phyloP scores from a whole-genome alignment of 1,140 invertebrate genomes.

The Aradophagus sp. region DNA sequence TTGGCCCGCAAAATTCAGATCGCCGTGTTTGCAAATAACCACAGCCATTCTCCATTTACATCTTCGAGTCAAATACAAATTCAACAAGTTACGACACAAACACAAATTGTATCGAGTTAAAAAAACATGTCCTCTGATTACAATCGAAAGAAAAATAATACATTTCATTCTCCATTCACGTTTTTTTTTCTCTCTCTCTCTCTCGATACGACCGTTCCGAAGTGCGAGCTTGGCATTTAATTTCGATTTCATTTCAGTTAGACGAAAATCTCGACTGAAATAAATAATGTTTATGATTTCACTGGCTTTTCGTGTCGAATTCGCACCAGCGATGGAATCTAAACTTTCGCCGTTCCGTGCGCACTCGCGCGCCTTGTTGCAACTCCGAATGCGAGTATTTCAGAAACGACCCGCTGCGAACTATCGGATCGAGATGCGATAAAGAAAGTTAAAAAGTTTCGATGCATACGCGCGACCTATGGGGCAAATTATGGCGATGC shows the following conservation, averaged over 20 bases:
- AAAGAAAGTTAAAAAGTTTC: slow-evolving; percentile 58
- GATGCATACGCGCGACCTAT: slow-evolving; percentile 13
- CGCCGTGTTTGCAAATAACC: slow-evolving; percentile 13
- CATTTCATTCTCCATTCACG: no score
- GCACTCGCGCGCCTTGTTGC: neutral
- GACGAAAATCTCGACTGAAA: no score
- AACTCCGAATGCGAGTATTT: slow-evolving; percentile 3
- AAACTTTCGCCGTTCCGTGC: slow-evolving; percentile 48
- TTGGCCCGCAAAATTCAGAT: slow-evolving; percentile 13
- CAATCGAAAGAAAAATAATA: no score
- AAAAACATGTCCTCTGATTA: no score
- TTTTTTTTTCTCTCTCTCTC: slow-evolving; percentile 23
- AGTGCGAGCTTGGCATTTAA: no score
- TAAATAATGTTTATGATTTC: no score
- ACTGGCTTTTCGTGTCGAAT: no score
- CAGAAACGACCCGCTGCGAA: slow-evolving; percentile 21
- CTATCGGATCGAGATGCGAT: slow-evolving; percentile 53
- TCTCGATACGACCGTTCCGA: no score
- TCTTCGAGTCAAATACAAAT: no score
- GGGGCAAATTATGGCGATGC: slow-evolving; percentile 52
- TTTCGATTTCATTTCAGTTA: no score
- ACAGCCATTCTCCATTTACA: slow-evolving; percentile 24
- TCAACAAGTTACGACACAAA: no score
- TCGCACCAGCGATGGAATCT: slow-evolving; percentile 35
- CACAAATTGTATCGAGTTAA: no score